Conservation (phyloP, 2,888 invertebrate species). For the Lottia gigantea region DNA sequence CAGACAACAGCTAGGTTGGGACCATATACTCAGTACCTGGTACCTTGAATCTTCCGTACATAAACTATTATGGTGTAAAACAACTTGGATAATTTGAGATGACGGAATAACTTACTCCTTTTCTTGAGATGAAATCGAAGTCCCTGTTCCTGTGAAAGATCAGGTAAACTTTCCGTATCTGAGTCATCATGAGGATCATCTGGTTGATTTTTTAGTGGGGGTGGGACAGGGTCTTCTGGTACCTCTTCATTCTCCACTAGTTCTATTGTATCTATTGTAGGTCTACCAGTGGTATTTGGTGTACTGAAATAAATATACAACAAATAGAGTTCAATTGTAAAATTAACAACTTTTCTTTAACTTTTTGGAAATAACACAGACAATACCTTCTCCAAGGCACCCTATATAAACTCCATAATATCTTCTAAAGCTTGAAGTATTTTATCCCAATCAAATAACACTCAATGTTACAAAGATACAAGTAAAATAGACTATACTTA, state of each 20-base stretch:
- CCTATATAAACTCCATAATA: too few relatives aligned
- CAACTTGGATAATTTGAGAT: too few relatives aligned
- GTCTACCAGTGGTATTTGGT: slow-evolving; percentile 17
- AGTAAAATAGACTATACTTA: slow-evolving; percentile 36
- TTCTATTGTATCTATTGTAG: slow-evolving; percentile 41
- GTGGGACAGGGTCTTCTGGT: slow-evolving; percentile 27
- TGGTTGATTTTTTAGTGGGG: slow-evolving; percentile 8
- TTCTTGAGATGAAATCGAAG: slow-evolving; percentile 55
- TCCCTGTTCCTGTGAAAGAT: slow-evolving; percentile 48
- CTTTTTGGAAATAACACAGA: background rate
- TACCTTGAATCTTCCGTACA: too few relatives aligned
- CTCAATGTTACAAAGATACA: background rate
- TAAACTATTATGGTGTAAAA: too few relatives aligned
- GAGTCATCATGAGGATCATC: slow-evolving; percentile 36
- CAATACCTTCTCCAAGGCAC: background rate
- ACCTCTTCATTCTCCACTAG: slow-evolving; percentile 48
- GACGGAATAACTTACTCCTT: slow-evolving; percentile 55
- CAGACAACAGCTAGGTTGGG: too few relatives aligned
- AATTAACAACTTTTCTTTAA: too few relatives aligned
- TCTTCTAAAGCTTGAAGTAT: too few relatives aligned
- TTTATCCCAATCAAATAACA: too few relatives aligned
- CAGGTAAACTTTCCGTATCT: slow-evolving; percentile 55
- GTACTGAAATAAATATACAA: slow-evolving; percentile 15
- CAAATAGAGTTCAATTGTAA: background rate
- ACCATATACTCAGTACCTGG: too few relatives aligned